Percentiles rank a stretch among this genome's conserved stretches.
Conservation (phyloP, 2,888 invertebrate genomes). For the Drosophila fulvimacula region DNA sequence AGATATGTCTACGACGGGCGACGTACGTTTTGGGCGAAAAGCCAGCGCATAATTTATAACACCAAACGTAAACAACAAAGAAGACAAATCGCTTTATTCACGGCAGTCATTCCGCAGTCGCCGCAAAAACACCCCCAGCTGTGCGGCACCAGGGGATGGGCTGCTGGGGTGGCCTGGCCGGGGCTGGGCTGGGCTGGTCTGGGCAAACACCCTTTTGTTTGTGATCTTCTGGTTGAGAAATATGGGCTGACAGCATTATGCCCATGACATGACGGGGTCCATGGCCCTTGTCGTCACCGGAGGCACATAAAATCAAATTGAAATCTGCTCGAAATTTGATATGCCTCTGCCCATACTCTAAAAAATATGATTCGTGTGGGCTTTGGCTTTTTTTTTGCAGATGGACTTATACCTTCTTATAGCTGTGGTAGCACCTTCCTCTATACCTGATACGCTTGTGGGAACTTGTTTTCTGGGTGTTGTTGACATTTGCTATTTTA, state of each 20-base stretch:
- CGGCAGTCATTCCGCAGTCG: slow-evolving; percentile 60
- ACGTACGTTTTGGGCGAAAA: slow-evolving; percentile 40
- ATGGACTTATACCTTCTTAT: slow-evolving; percentile 27
- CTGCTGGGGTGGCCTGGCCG: background rate
- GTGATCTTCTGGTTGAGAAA: slow-evolving; percentile 48
- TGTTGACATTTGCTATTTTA: background rate
- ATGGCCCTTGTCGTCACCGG: slow-evolving; percentile 52
- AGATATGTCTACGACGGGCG: slow-evolving; percentile 58
- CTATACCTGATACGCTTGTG: slow-evolving; percentile 6
- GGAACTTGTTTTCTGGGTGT: background rate
- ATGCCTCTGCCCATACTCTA: slow-evolving; percentile 43
- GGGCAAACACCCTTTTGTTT: slow-evolving; percentile 56
- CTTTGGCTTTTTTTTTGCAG: slow-evolving; percentile 2
- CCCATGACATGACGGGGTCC: slow-evolving; percentile 33
- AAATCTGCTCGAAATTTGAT: slow-evolving; percentile 83
- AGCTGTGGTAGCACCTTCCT: slow-evolving; percentile 28
- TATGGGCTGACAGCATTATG: slow-evolving; percentile 62
- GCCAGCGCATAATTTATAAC: slow-evolving; percentile 73
- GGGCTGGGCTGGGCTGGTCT: slow-evolving; percentile 14
- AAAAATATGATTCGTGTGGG: slow-evolving; percentile 40
- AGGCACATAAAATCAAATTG: slow-evolving; percentile 78
- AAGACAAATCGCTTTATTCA: slow-evolving; percentile 82
- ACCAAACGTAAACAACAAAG: slow-evolving; percentile 77
- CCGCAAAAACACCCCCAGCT: slow-evolving; percentile 66
- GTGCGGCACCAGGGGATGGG: slow-evolving; percentile 1